Evolutionary conservation across 2,888 invertebrate genomes (phyloP), one percentile per base, ranked within the genome.

Genomic region (Lycophotia porphyrea): DNA sequence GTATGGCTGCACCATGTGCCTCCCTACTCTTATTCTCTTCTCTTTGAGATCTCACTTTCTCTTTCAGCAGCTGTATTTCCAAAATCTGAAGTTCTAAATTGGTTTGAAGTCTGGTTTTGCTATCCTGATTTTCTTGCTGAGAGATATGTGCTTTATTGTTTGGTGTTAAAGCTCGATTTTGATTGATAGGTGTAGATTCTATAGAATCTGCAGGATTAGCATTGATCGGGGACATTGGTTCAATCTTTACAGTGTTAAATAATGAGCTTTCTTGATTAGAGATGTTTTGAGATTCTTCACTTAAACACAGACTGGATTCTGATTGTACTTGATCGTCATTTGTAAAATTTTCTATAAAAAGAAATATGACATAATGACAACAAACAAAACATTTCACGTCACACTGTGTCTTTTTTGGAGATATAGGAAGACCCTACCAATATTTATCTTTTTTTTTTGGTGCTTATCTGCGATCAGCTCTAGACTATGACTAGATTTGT

Each of bases 21-120:
- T 69, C 84, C 15, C 7, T 79, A 21, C 1, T 67, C 1, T 39
- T 73, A 49, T 47, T 73, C 1, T 81, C 81, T 69, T 69, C 31
- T 27, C 31, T 73, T 36, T 69, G 73, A 58, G 0, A 69, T 58
- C 44, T 81, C 31, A 84, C 18, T 63, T 74, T 81, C 31, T 84
- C 84, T 73, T 61, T 79, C 34, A 81, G 24, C 1, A 81, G 21
- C 18, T 79, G 42, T 42, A 63, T 55, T 79, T 81, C 80, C 4
- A 79, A 34, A 24, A 24, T 15, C 7, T 47, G 52, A 36, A 68
- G 71, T 65, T 82, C 79, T 18, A 39, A 27, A 64, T 39, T 31
- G 24, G 3, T 58, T 49, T 77, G 52, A 18, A 24, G 5, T 49
- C 42, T 55, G 5, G 42, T 24, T 63, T 21, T 44, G 18, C 5